Evolutionary conservation across 2,797 vertebrate species (phyloP).

Genomic region (Cyclura pinguis): DNA sequence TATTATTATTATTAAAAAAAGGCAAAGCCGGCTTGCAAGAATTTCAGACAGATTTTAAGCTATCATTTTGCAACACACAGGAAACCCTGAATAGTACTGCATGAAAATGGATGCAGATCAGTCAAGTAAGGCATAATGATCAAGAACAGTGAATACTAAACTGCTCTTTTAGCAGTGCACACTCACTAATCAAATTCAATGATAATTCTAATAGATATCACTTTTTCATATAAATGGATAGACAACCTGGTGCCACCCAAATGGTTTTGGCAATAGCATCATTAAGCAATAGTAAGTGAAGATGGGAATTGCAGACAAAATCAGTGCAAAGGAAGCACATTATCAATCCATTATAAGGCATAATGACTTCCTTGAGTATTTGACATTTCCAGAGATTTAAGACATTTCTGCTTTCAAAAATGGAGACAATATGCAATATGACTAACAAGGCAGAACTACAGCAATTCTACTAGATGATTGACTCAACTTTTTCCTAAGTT

Average conservation of each 20-base stretch:
- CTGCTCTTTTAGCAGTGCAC: neutral
- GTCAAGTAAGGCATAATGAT: slow-evolving; percentile 54
- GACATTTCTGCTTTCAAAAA: fast-evolving
- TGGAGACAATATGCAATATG: neutral
- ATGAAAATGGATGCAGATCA: slow-evolving; percentile 37
- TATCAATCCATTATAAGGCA: neutral
- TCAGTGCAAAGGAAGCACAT: neutral
- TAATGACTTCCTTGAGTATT: neutral
- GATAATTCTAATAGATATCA: neutral
- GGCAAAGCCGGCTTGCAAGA: slow-evolving; percentile 44
- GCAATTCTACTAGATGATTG: fast-evolving
- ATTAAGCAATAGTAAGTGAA: neutral
- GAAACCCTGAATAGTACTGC: slow-evolving; percentile 34
- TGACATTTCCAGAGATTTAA: slow-evolving; percentile 17
- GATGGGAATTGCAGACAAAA: neutral
- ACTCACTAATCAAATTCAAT: neutral
- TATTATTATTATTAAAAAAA: too few species aligned
- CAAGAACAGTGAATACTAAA: neutral
- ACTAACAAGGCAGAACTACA: fast-evolving
- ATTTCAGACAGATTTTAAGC: neutral
- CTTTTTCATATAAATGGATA: neutral
- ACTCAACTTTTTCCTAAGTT: neutral
- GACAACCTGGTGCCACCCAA: neutral
- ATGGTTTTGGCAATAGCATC: neutral
- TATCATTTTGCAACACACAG: fast-evolving